Base-by-base conservation (phyloP, 2,797 vertebrate species). In the Brachymystax lenok region DNA sequence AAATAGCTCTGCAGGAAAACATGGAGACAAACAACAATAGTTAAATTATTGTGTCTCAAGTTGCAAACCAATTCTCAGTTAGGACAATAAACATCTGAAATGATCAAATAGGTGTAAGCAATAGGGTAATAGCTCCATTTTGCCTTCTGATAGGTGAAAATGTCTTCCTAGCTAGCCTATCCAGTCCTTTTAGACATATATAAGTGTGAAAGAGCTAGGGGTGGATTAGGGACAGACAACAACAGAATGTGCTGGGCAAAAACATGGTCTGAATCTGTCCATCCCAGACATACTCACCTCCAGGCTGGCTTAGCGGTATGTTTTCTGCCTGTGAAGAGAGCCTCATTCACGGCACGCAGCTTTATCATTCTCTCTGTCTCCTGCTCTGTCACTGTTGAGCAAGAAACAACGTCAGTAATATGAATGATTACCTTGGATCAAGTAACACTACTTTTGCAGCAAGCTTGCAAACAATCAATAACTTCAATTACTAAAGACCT, bases 231-330 rank as follows among this genome's bases (percentile, higher is more conserved):
- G 40, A 46, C 40, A 46, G 40, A 46, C 40, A 13, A 13, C 12
- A 12, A 46, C 40, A 46, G 40, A 46, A 13, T 13, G 10, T 46
- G 10, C 10, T 46, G 12, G 40, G 40, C 40, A 46, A 46, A 12
- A 46, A 46, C 12, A 46, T 13, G 40, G 21, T 24, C 59, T 63
- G 59, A 4, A 63, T 27, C 19, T 13, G 59, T 13, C 21, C n/a
- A 13, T 46, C 7, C 16, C 19, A 46, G 40, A 40, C n/a, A 10
- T 27, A 28, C 35, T 28, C 33, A 95, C 94, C 93, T 93, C 94
- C 94, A 95, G 33, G 93, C 94, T 0, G 93, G 92, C 80, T 94
- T 94, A 35, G 94, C 93, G 0, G 93, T 93, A n/a, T 94, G 91
- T 28, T 92, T 94, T 88, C 91, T 91, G 74, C 93, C 93, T 0